Conservation (phyloP, 2,113 vertebrate genomes). For the Cygnus buccinator region DNA sequence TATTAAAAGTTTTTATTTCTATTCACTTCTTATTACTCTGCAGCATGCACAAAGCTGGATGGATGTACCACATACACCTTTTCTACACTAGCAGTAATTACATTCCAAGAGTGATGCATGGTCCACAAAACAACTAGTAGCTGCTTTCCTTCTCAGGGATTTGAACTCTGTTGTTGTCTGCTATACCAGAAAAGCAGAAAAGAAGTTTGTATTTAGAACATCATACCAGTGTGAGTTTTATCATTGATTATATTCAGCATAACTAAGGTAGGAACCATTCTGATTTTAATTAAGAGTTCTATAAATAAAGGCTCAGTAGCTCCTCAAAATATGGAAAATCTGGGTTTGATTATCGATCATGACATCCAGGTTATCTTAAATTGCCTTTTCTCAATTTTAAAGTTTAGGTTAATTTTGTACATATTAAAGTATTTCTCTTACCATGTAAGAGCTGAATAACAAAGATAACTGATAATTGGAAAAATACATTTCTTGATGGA, state of each 20-base stretch:
- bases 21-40: neutral
- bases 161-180: conserved; percentile 63
- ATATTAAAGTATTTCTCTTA: neutral
- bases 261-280: neutral
- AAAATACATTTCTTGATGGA: neutral
- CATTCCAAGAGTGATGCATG: conserved; percentile 52
- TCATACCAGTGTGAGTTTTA: neutral
- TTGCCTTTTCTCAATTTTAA: neutral
- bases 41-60: conserved; percentile 58
- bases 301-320: neutral
- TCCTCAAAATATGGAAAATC: neutral
- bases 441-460: neutral
- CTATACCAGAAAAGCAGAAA: conserved; percentile 69
- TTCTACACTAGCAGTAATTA: conserved; percentile 40
- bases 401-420: neutral
- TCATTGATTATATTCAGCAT: neutral
- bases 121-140: conserved; percentile 57
- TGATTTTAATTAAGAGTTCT: neutral
- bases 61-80: conserved; percentile 46
- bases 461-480: neutral
- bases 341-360: neutral
- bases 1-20: neutral
- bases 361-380: neutral
- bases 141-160: conserved; percentile 44
- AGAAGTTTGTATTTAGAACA: neutral